Evolutionary conservation across 1,140 invertebrate species (phyloP).

Genomic region (Drosophila rhopaloa): DNA sequence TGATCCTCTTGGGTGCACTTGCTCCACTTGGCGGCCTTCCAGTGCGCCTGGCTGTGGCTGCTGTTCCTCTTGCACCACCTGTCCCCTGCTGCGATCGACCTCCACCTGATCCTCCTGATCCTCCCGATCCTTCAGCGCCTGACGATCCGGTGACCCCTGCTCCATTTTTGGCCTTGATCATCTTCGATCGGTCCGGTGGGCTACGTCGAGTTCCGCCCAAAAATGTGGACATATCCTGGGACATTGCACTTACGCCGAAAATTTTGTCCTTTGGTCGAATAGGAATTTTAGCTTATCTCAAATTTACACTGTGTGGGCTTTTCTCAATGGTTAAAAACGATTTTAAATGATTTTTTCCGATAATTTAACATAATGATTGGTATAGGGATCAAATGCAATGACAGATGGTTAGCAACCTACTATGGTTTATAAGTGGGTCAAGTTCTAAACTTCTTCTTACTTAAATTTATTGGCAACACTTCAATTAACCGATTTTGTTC

Average conservation of each 20-base stretch:
- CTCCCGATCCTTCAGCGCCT: background rate
- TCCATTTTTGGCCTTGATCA: background rate
- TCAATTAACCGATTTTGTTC: no score
- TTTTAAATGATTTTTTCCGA: slow-evolving; percentile 24
- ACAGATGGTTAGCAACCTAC: background rate
- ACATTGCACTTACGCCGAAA: slow-evolving; percentile 9
- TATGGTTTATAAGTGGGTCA: background rate
- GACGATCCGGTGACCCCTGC: background rate
- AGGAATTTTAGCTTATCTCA: slow-evolving; percentile 11
- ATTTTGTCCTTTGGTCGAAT: slow-evolving; percentile 19
- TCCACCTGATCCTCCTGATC: no score
- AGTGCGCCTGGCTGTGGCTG: background rate
- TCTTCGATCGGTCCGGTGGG: background rate
- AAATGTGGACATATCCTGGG: slow-evolving; percentile 12
- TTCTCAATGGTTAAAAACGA: slow-evolving; percentile 24
- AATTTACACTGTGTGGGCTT: slow-evolving; percentile 5
- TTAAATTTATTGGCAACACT: no score
- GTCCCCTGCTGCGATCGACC: no score
- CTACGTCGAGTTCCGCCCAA: slow-evolving; percentile 1
- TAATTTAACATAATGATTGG: slow-evolving; percentile 33
- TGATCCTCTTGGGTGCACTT: background rate
- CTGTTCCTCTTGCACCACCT: background rate
- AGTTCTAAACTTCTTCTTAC: background rate
- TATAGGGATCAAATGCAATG: slow-evolving; percentile 13
- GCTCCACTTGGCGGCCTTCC: background rate